phyloP scores from a whole-genome alignment of 37 sponge, comb jelly and placozoan species.

The Amphimedon queenslandica region DNA sequence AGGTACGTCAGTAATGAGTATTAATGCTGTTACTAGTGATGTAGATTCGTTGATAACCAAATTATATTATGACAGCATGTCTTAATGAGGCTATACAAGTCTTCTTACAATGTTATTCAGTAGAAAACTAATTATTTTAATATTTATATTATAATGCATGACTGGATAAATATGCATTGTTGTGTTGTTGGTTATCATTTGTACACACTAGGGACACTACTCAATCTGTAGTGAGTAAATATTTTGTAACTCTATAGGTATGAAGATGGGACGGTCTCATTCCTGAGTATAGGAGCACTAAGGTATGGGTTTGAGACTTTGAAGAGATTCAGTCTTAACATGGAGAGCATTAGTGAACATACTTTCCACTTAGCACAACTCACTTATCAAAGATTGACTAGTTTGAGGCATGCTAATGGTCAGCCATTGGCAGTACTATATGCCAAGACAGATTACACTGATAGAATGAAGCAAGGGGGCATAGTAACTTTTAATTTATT shows the following conservation, averaged over 20 bases:
- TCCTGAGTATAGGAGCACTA: slow-evolving; percentile 81
- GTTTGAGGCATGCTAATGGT: slow-evolving; percentile 55
- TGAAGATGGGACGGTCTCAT: slow-evolving; percentile 89
- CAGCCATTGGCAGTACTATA: slow-evolving; percentile 65
- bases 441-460: slow-evolving; percentile 23
- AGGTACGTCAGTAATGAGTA: too few species aligned
- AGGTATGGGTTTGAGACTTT: slow-evolving; percentile 76
- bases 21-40: too few species aligned
- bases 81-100: not conserved
- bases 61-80: not conserved
- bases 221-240: too few species aligned
- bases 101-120: too few species aligned
- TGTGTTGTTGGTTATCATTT: too few species aligned
- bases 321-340: slow-evolving; percentile 29
- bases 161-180: too few species aligned
- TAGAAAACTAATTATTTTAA: too few species aligned
- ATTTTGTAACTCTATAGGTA: too few species aligned
- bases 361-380: slow-evolving; percentile 70
- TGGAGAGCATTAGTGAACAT: slow-evolving; percentile 54
- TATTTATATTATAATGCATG: too few species aligned
- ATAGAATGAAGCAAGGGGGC: slow-evolving; percentile 61
- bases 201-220: too few species aligned
- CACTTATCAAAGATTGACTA: slow-evolving; percentile 32
- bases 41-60: too few species aligned
- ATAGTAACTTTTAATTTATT: slow-evolving; percentile 84